Evolutionary conservation across 30 jellyfish, hydroid and myxozoan species (phyloP), one percentile per base, ranked within the genome.

Genomic region (Aurelia aurita): DNA sequence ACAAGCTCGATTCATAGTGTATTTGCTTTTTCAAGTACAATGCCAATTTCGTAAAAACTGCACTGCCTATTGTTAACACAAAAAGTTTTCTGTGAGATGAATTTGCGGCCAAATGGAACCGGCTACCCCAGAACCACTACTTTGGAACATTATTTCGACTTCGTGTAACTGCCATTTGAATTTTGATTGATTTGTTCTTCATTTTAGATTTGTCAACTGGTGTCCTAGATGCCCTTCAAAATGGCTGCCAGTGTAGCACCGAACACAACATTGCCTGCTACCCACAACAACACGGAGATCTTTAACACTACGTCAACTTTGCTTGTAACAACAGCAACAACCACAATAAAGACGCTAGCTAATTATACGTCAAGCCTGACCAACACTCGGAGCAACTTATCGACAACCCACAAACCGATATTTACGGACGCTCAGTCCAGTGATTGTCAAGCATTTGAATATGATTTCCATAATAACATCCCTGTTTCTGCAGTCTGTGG

Each of bases 401-500:
- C 88, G 25, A 13, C 93, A n/a, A 54, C 93, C n/a, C 43, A 11
- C 12, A 23, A 60, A 54, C 80, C 87, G 46, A 43, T 25, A 2
- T 7, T 61, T 22, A 63, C 82, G 13, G 35, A 46, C 13, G 49
- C 67, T 1, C 34, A 46, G 20, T 19, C 51, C 23, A 44, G 25
- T 2, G 19, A 44, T 6, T 90, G 97, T 89, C 60, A 77, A 43
- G 45, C 91, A 10, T 90, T 90, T 44, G 92, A 71, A 63, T 90
- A 90, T 60, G 88, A 78, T 32, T 90, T 90, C 66, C 88, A 90
- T 69, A 67, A 84, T 20, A 79, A 84, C 64, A 85, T 90, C 44
- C 91, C 95, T 2, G 46, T 84, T 6, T 75, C 97, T 18, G 96
- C 89, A 13, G 88, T 90, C 47, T 90, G 93, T 71, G 97, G 97